phyloP scores from a whole-genome alignment of 1,140 invertebrate species.

The Calycopis cecrops region DNA sequence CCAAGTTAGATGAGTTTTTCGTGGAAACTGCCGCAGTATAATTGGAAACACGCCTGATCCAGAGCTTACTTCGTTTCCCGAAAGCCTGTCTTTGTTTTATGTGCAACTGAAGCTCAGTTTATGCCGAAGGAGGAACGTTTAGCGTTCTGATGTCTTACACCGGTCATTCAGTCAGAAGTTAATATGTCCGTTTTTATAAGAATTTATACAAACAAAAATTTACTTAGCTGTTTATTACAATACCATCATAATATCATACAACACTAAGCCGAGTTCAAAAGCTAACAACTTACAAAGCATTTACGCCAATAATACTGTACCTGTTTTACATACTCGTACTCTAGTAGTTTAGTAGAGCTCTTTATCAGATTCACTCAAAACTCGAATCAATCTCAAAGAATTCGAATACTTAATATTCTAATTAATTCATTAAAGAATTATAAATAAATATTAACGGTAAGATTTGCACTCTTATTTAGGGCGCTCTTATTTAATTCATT shows the following conservation, averaged over 20 bases:
- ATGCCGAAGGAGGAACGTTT: background rate
- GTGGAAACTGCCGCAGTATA: slow-evolving; percentile 33
- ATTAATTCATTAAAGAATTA: too few species aligned
- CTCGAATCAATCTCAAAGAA: too few species aligned
- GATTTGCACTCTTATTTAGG: too few species aligned
- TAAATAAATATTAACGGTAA: too few species aligned
- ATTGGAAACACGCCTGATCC: slow-evolving; percentile 33
- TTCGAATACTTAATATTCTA: too few species aligned
- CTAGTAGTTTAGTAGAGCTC: background rate
- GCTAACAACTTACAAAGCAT: too few species aligned
- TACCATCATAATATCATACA: too few species aligned
- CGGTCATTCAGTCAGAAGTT: background rate
- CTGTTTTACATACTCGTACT: background rate
- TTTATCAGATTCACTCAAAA: too few species aligned
- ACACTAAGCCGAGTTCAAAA: too few species aligned
- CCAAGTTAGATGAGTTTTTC: slow-evolving; percentile 53
- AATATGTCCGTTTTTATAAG: background rate
- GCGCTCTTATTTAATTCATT: too few species aligned
- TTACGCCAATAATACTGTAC: background rate
- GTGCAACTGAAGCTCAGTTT: background rate
- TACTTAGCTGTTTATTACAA: too few species aligned
- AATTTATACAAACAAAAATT: background rate
- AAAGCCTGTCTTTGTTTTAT: slow-evolving; percentile 4
- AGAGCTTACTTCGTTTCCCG: background rate
- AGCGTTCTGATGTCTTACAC: background rate